These are phyloP conservation scores for Anneissia japonica DNA, from an alignment of 35 echinoderm and acorn worm species.

Conservation along the genomic window DNA sequence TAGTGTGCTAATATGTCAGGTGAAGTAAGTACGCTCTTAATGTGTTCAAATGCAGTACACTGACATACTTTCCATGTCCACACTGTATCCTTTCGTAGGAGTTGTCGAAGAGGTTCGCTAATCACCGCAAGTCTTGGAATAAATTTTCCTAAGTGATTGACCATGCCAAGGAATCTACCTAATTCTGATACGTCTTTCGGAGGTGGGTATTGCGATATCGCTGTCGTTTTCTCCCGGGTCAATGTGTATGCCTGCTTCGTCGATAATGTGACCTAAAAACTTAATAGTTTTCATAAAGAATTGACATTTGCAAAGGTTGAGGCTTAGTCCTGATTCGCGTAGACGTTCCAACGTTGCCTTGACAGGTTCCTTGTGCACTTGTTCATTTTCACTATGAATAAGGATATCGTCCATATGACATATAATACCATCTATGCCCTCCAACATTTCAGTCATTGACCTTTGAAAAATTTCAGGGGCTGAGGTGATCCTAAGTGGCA, in stretches of 20 bases:
- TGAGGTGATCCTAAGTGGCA: constrained; percentile 44
- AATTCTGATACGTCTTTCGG: constrained; percentile 26
- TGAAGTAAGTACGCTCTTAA: constrained; percentile 10
- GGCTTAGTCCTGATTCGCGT: constrained; percentile 24
- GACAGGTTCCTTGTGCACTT: constrained; percentile 31
- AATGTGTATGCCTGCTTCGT: constrained; percentile 21
- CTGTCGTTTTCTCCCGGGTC: constrained; percentile 44
- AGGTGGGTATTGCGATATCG: constrained; percentile 8
- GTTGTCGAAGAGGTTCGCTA: constrained; percentile 34
- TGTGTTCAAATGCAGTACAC: constrained; percentile 29
- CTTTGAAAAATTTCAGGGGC: constrained; percentile 45
- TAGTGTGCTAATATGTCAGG: constrained; percentile 19
- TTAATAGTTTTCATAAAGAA: constrained; percentile 6
- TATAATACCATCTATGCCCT: constrained; percentile 36
- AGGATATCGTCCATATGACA: constrained; percentile 39
- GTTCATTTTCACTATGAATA: constrained; percentile 7
- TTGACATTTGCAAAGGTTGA: constrained; percentile 60
- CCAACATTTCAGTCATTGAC: constrained; percentile 37
- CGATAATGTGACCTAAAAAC: constrained; percentile 58
- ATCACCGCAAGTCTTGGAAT: constrained; percentile 21
- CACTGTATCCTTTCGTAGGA: constrained; percentile 30
- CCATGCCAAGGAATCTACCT: constrained; percentile 33
- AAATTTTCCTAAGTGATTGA: constrained; percentile 43
- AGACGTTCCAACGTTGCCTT: constrained; percentile 4
- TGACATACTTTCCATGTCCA: constrained; percentile 33